Percentiles rank a stretch among this genome's conserved stretches.
These are phyloP conservation scores for Drosophila bocki DNA, from an alignment of 1,140 invertebrate species.

Conservation along the genomic window DNA sequence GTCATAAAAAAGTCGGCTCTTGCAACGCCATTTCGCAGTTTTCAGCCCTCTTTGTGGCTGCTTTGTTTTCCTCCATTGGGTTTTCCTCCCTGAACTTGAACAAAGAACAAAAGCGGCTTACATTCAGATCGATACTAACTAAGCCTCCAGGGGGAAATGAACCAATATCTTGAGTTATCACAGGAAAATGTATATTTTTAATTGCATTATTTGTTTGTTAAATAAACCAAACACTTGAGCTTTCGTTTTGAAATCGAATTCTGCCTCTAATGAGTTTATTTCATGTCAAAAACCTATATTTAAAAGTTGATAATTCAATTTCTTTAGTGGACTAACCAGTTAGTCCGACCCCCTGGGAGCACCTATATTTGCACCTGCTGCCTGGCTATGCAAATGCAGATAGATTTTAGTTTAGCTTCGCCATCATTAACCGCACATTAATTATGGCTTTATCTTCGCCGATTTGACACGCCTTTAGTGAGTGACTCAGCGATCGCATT, in stretches of 20 bases:
- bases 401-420: constrained; percentile 8
- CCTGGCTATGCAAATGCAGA: constrained; percentile 37
- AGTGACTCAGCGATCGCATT: constrained; percentile 40
- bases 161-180: neutral
- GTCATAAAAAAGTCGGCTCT: constrained; percentile 53
- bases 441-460: constrained; percentile 29
- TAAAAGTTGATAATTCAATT: constrained; percentile 17
- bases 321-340: constrained; percentile 9
- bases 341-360: constrained; percentile 7
- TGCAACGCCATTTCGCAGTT: constrained; percentile 48
- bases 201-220: neutral
- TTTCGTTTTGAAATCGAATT: neutral
- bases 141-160: constrained; percentile 11
- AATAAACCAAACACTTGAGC: neutral
- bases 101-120: constrained; percentile 68
- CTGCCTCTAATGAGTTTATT: constrained; percentile 8
- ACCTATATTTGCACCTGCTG: constrained; percentile 18
- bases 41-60: constrained; percentile 36
- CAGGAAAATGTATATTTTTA: neutral
- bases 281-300: constrained; percentile 23
- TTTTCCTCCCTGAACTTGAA: constrained; percentile 72
- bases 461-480: constrained; percentile 26
- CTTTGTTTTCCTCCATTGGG: constrained; percentile 30
- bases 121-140: constrained; percentile 64
- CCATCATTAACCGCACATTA: constrained; percentile 27